Conservation (phyloP, 2,888 invertebrate genomes). For the Diadromus collaris region DNA sequence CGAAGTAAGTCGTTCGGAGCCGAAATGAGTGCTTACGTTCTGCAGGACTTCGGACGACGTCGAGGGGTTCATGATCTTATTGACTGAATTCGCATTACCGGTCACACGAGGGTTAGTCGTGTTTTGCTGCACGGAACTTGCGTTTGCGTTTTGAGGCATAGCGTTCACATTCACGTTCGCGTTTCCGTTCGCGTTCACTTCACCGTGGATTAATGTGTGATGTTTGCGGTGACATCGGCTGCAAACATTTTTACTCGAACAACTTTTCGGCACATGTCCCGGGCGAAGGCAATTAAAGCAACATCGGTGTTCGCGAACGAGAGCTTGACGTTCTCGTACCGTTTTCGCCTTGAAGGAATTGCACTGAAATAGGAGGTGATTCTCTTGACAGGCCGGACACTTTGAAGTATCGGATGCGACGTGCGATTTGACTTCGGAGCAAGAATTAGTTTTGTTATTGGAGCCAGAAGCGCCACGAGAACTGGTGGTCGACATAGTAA, state of each 20-base stretch:
- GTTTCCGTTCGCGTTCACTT: neutral
- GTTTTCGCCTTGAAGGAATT: slow-evolving; percentile 9
- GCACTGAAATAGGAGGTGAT: slow-evolving; percentile 15
- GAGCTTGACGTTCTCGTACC: slow-evolving; percentile 3
- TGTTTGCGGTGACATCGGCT: slow-evolving; percentile 31
- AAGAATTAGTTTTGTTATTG: neutral
- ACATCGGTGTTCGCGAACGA: neutral
- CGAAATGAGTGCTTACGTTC: neutral
- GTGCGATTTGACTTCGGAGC: neutral
- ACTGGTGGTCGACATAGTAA: neutral
- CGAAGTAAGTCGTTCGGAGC: neutral
- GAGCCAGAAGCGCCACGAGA: neutral
- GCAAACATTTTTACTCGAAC: slow-evolving; percentile 28
- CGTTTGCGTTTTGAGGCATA: neutral
- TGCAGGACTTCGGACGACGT: neutral
- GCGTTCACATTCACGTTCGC: neutral
- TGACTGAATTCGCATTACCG: neutral
- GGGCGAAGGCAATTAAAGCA: slow-evolving; percentile 47
- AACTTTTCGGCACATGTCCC: slow-evolving; percentile 20
- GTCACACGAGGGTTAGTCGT: neutral
- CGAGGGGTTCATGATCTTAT: neutral
- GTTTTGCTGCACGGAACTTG: neutral
- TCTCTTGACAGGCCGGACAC: neutral
- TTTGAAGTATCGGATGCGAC: neutral
- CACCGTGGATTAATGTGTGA: slow-evolving; percentile 29